These are phyloP conservation scores for Coccyzus lansbergi DNA, from an alignment of 2,797 vertebrate species.

Conservation along the genomic window DNA sequence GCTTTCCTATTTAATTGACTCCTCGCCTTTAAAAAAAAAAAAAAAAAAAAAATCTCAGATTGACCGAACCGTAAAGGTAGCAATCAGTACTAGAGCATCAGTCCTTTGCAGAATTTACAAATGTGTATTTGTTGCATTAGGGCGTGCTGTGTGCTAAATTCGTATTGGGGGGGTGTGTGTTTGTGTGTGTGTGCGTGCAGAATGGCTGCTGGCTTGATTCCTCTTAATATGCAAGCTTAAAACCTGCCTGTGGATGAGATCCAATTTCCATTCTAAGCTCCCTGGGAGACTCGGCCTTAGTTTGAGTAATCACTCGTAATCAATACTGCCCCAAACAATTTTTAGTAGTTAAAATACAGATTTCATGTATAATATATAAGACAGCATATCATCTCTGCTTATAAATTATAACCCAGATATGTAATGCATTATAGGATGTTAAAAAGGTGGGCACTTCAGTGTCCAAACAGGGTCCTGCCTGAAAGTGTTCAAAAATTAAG, in stretches of 20 bases:
- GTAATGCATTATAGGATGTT: constrained; percentile 2
- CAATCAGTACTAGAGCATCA: background rate
- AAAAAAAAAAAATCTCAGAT: background rate
- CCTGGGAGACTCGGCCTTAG: background rate
- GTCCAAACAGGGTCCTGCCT: background rate
- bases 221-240: background rate
- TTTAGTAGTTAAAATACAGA: constrained; percentile 23
- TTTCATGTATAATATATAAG: constrained; percentile 13
- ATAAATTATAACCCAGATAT: background rate
- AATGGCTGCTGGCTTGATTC: constrained; percentile 45
- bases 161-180: background rate
- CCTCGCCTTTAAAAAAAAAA: background rate
- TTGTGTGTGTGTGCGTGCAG: background rate
- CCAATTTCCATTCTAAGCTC: constrained; percentile 38
- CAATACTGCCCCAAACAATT: constrained; percentile 7
- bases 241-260: constrained; percentile 36
- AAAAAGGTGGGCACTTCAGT: background rate
- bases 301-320: constrained; percentile 14
- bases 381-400: background rate
- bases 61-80: background rate
- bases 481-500: background rate
- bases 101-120: background rate
- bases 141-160: background rate
- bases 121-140: background rate
- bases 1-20: background rate